Percentiles rank a stretch among this genome's conserved stretches.
Conservation (phyloP, 2,113 vertebrate genomes). For the Oplegnathus fasciatus region DNA sequence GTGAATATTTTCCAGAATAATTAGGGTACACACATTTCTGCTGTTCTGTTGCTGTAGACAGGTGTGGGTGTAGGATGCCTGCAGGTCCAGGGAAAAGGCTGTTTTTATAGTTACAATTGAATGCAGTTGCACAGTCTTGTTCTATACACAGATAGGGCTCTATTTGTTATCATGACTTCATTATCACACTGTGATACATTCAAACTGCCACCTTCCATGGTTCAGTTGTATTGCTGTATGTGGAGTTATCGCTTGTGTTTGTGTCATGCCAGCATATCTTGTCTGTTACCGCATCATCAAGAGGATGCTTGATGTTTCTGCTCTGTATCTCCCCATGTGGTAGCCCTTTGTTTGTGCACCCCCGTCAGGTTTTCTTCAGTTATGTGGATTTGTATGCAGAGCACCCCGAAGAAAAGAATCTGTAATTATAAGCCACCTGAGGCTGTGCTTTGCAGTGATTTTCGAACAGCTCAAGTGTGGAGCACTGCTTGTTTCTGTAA, state of each 20-base stretch:
- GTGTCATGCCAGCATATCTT: neutral
- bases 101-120: neutral
- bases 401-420: slow-evolving; percentile 16
- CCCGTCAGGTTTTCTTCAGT: slow-evolving; percentile 16
- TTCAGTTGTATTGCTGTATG: neutral
- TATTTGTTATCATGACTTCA: slow-evolving; percentile 2
- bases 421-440: slow-evolving; percentile 54
- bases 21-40: neutral
- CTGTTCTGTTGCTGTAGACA: neutral
- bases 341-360: slow-evolving; percentile 42
- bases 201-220: neutral
- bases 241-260: neutral
- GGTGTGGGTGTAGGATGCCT: neutral
- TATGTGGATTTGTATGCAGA: slow-evolving; percentile 46
- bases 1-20: neutral
- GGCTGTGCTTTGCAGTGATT: slow-evolving; percentile 42
- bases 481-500: slow-evolving; percentile 9
- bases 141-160: neutral
- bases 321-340: slow-evolving; percentile 28
- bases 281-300: slow-evolving; percentile 11
- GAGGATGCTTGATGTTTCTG: slow-evolving; percentile 22
- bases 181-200: neutral
- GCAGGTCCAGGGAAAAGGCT: neutral
- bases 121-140: neutral
- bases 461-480: slow-evolving; percentile 22